A percentile compares a stretch with the other conserved stretches of the same genome.
Conservation (phyloP, 2,797 vertebrate species). For the Tapera naevia region DNA sequence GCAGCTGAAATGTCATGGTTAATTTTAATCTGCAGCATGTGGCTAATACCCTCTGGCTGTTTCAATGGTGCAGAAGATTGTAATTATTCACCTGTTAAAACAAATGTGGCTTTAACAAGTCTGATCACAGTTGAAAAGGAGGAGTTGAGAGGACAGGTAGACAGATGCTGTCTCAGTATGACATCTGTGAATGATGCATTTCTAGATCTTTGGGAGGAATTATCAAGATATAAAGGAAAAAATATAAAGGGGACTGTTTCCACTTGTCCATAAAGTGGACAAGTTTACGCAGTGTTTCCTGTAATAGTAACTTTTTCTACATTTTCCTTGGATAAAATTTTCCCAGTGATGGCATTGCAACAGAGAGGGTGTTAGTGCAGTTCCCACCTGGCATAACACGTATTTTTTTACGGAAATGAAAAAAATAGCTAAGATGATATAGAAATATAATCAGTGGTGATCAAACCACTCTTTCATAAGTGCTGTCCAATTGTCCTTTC, state of each 20-base stretch:
- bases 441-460: background rate
- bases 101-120: slow-evolving; percentile 21
- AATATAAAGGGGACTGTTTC: background rate
- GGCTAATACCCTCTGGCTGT: background rate
- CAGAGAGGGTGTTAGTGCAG: background rate
- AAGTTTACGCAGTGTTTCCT: background rate
- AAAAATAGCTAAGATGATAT: background rate
- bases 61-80: slow-evolving; percentile 32
- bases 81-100: slow-evolving; percentile 60
- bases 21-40: slow-evolving; percentile 24
- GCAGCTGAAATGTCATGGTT: slow-evolving; percentile 35
- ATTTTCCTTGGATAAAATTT: slow-evolving; percentile 1
- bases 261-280: too few species aligned
- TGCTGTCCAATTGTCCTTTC: background rate
- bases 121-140: slow-evolving; percentile 24
- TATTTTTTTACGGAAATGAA: background rate
- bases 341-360: background rate
- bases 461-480: background rate
- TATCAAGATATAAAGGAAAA: background rate
- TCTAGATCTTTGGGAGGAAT: slow-evolving; percentile 5
- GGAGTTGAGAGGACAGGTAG: slow-evolving; percentile 1
- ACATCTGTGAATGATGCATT: slow-evolving; percentile 25
- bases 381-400: background rate
- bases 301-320: background rate
- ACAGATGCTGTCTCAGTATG: slow-evolving; percentile 30